These are phyloP conservation scores for Anthoptus insignis DNA, from an alignment of 2,888 invertebrate species.

Conservation along the genomic window DNA sequence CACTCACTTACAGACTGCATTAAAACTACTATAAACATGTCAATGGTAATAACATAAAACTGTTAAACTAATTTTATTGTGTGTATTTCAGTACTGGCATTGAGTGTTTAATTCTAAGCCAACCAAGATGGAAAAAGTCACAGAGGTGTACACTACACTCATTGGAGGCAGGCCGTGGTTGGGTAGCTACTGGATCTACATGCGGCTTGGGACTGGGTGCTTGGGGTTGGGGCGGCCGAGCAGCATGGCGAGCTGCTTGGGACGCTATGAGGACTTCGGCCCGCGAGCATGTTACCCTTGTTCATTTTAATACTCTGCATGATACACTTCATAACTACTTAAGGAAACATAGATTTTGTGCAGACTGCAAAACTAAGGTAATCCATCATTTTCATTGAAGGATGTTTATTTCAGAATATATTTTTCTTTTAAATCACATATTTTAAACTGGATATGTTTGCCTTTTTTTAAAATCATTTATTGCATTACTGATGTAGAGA, in stretches of 20 bases:
- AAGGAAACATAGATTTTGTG: slow-evolving; percentile 97
- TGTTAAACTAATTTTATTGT: not conserved
- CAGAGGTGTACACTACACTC: slow-evolving; percentile 96
- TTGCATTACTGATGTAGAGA: too few relatives aligned
- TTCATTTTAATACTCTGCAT: slow-evolving; percentile 94
- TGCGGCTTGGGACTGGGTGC: slow-evolving; percentile 94
- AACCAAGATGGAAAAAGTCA: slow-evolving; percentile 95
- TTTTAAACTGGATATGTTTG: too few relatives aligned
- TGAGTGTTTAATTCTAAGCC: slow-evolving; percentile 92
- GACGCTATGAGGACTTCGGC: slow-evolving; percentile 94
- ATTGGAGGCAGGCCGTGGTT: slow-evolving; percentile 94
- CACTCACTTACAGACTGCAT: too few relatives aligned
- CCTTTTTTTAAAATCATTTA: too few relatives aligned
- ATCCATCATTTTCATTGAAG: slow-evolving; percentile 43
- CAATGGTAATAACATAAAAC: too few relatives aligned
- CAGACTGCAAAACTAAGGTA: slow-evolving; percentile 97
- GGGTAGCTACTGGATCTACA: slow-evolving; percentile 90
- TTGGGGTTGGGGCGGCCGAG: slow-evolving; percentile 88
- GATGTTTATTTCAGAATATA: not conserved
- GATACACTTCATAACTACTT: slow-evolving; percentile 96
- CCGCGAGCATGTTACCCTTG: slow-evolving; percentile 94
- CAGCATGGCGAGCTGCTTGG: slow-evolving; percentile 95
- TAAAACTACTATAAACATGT: too few relatives aligned
- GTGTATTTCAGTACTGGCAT: slow-evolving; percentile 88
- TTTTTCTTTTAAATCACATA: too few relatives aligned